A percentile compares a stretch with the other conserved stretches of the same genome.
Conservation (phyloP, 2,888 invertebrate genomes). For the Drosophila ustulata region DNA sequence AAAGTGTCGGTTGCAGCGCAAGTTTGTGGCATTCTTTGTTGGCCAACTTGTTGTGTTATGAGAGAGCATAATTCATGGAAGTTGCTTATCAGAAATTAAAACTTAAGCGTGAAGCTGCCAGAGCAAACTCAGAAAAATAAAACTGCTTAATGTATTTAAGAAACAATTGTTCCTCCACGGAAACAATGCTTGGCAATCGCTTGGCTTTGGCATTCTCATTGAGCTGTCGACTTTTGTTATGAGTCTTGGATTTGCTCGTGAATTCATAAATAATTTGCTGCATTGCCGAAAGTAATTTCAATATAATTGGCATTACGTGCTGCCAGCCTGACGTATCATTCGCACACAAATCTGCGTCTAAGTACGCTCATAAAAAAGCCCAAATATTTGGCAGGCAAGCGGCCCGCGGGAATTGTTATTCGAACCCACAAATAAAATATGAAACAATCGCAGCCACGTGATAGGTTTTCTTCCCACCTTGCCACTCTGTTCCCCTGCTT, state of each 20-base stretch:
- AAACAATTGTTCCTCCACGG: not conserved
- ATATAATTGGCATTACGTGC: slow-evolving; percentile 76
- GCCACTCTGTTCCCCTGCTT: slow-evolving; percentile 31
- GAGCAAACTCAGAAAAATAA: not conserved
- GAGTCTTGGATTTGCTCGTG: slow-evolving; percentile 3
- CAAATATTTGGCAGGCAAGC: slow-evolving; percentile 17
- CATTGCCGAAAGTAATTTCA: slow-evolving; percentile 63
- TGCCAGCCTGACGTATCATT: slow-evolving; percentile 64
- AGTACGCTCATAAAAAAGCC: slow-evolving; percentile 63
- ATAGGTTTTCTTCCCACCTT: slow-evolving; percentile 24
- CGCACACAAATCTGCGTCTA: slow-evolving; percentile 66
- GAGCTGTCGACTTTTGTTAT: slow-evolving; percentile 14
- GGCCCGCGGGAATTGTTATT: slow-evolving; percentile 40
- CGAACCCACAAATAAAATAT: slow-evolving; percentile 48
- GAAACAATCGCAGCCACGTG: slow-evolving; percentile 61
- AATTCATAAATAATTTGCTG: slow-evolving; percentile 49
- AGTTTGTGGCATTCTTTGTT: slow-evolving; percentile 32
- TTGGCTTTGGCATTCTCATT: not conserved
- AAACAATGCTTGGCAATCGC: not conserved
- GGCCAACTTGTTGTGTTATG: slow-evolving; percentile 12
- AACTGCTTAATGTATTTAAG: not conserved
- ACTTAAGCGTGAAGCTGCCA: slow-evolving; percentile 17
- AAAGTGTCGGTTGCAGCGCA: slow-evolving; percentile 34
- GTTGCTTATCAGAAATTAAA: slow-evolving; percentile 27
- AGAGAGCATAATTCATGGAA: slow-evolving; percentile 36